These are phyloP conservation scores for Dynastes grantii DNA, from an alignment of 2,888 invertebrate species.

Conservation along the genomic window DNA sequence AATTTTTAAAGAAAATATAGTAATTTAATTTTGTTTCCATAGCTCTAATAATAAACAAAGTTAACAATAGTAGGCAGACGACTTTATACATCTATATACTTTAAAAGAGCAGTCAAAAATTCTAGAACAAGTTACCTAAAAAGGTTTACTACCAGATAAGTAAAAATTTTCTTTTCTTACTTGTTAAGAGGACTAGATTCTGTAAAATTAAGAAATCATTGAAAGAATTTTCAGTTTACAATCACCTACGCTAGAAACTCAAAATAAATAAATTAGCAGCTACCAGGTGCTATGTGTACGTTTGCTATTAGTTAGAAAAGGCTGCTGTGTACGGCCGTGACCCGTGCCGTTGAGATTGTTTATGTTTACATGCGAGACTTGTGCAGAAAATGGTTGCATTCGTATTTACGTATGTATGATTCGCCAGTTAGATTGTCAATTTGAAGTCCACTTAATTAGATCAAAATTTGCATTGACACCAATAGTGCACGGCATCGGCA, in stretches of 20 bases:
- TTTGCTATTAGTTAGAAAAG: background rate
- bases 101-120: too few species aligned
- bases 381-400: background rate
- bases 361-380: conserved; percentile 11
- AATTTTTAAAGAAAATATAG: too few species aligned
- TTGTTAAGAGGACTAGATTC: too few species aligned
- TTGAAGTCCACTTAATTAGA: conserved; percentile 3
- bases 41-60: too few species aligned
- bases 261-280: conserved; percentile 12
- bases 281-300: conserved; percentile 7
- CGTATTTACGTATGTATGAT: background rate
- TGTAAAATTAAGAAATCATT: too few species aligned
- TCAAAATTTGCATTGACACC: conserved; percentile 15
- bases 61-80: too few species aligned
- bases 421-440: background rate
- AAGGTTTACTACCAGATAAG: too few species aligned
- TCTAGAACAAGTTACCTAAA: too few species aligned
- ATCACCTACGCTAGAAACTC: too few species aligned
- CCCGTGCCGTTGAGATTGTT: conserved; percentile 13
- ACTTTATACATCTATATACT: too few species aligned
- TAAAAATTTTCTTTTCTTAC: too few species aligned
- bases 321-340: conserved; percentile 6
- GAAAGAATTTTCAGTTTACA: background rate
- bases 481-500: background rate
- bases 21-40: too few species aligned